Conservation (phyloP, 2,797 vertebrate species). For the Galaxias olidus region DNA sequence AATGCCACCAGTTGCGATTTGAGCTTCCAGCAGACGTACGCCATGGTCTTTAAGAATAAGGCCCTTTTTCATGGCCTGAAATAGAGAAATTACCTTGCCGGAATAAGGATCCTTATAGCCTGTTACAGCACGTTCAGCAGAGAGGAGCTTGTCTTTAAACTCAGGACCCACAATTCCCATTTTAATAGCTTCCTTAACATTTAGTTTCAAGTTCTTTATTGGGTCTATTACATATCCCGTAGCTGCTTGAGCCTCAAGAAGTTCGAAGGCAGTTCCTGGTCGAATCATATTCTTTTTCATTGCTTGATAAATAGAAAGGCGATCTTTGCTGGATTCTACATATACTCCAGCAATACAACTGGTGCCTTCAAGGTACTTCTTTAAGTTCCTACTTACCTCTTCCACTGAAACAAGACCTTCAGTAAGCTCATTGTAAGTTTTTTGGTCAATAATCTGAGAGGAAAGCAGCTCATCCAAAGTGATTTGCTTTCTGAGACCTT, state of each 20-base stretch:
- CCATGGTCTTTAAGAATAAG: conserved; percentile 97
- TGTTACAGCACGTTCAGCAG: conserved; percentile 92
- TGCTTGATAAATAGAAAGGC: conserved; percentile 93
- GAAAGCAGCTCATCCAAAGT: conserved; percentile 89
- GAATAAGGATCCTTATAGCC: conserved; percentile 96
- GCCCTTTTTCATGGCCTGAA: conserved; percentile 98
- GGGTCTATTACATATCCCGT: conserved; percentile 96
- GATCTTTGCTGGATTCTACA: conserved; percentile 91
- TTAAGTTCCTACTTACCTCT: conserved; percentile 86
- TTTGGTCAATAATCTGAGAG: conserved; percentile 87
- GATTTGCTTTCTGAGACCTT: conserved; percentile 93
- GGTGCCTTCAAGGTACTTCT: conserved; percentile 92
- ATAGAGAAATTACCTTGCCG: conserved; percentile 92
- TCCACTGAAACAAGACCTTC: conserved; percentile 87
- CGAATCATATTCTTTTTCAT: conserved; percentile 99
- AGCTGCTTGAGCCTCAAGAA: conserved; percentile 94
- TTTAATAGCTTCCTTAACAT: conserved; percentile 89
- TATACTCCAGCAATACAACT: conserved; percentile 95
- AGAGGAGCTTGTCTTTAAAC: conserved; percentile 97
- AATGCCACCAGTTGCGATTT: conserved; percentile 96
- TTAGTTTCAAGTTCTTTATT: conserved; percentile 93
- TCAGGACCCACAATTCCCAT: conserved; percentile 91
- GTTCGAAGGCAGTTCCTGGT: conserved; percentile 94
- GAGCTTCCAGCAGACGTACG: conserved; percentile 92
- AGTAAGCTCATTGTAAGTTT: conserved; percentile 83